Evolutionary conservation across 1,140 invertebrate genomes (phyloP), one percentile per base, ranked within the genome.

Genomic region (Orius laevigatus): DNA sequence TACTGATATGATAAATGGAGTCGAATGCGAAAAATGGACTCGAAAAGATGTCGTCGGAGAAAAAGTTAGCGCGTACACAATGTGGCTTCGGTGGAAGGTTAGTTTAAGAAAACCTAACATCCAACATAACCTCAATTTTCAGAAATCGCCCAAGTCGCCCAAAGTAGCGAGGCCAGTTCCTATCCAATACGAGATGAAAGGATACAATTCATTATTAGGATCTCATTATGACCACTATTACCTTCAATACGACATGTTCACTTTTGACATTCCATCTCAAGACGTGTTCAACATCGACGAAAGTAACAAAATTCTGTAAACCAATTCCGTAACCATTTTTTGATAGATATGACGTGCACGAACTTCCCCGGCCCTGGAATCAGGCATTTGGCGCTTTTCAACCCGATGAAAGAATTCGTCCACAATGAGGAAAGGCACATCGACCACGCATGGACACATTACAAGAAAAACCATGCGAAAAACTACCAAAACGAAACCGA

Each of bases 151-250:
- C 10, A 53, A 48, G 8, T 14, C 35, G 31, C 49, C 49, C 3
- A 44, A 46, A 15, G 19, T 20, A 3, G 42, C 51, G 31, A 42
- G 67, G 59, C 63, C 71, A 19, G 67, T 75, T 53, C 82, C 83
- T 10, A 66, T 84, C 19, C 77, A 79, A 45, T 95, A 92, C 65
- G 84, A 92, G 64, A 94, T 95, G 90, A 77, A 75, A 58, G 90
- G 90, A 12, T 96, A 79, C 62, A 93, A 97, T 61, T 77, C 78
- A 0, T 68, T 97, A 0, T 67, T 96, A 0, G 90, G 89, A 1
- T 94, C 89, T 5, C 92, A 97, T 66, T 95, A 87, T 60, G 92
- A 97, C 66, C 89, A 93, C 66, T 97, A 97, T 61, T 85, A 86
- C 62, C 60, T 97, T 18, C 72, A 80, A 16, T 96, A 96, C 60